A percentile compares a stretch with the other conserved stretches of the same genome.
Conservation (phyloP, 1,140 invertebrate genomes). For the Drosophila pruinosa region DNA sequence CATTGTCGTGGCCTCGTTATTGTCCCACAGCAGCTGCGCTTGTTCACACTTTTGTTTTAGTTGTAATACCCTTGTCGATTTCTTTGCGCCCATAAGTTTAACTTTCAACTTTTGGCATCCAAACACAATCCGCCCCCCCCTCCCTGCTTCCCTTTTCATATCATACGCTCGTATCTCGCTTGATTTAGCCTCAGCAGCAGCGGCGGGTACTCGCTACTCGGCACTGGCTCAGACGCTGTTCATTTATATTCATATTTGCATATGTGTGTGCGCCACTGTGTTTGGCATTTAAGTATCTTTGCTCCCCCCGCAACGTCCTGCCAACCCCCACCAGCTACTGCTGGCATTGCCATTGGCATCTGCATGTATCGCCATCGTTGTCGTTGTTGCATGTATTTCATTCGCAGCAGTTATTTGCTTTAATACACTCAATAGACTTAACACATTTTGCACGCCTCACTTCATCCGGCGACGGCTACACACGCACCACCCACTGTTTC, state of each 20-base stretch:
- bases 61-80: constrained; percentile 45
- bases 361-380: constrained; percentile 22
- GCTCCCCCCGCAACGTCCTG: constrained; percentile 14
- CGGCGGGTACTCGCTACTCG: neutral
- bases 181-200: constrained; percentile 13
- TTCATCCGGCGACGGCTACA: constrained; percentile 32
- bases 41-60: constrained; percentile 52
- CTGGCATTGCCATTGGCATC: constrained; percentile 18
- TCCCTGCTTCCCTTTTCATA: too few species aligned
- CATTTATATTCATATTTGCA: constrained; percentile 80
- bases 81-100: constrained; percentile 43
- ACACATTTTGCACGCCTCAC: constrained; percentile 74
- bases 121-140: too few species aligned
- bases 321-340: neutral
- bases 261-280: constrained; percentile 45
- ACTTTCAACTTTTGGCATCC: constrained; percentile 44
- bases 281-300: constrained; percentile 54
- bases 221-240: constrained; percentile 58
- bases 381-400: constrained; percentile 65
- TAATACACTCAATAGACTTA: constrained; percentile 81
- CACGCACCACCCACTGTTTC: constrained; percentile 37
- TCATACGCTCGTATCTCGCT: neutral
- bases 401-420: constrained; percentile 79
- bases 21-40: constrained; percentile 32
- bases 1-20: constrained; percentile 24